phyloP scores from a whole-genome alignment of 2,113 vertebrate genomes.

The Pelvicachromis taeniatus region DNA sequence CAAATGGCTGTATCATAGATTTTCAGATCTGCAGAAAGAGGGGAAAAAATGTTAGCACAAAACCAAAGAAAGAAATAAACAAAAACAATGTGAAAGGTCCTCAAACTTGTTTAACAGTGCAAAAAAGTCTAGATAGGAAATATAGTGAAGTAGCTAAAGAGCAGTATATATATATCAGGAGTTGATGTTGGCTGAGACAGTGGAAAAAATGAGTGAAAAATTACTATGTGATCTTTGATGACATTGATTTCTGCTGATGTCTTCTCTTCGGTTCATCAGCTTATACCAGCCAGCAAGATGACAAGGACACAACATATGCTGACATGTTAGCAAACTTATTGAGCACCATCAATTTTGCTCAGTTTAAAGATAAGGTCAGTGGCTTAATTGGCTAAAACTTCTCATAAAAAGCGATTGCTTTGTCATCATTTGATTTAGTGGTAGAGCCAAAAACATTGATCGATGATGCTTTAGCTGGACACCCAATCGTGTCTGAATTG shows the following conservation, averaged over 20 bases:
- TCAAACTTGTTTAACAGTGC: neutral
- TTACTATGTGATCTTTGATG: neutral
- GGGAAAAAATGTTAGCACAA: accelerated
- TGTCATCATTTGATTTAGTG: neutral
- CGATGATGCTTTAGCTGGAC: neutral
- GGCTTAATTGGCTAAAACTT: neutral
- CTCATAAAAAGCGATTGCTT: neutral
- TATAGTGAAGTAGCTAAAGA: neutral
- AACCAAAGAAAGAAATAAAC: neutral
- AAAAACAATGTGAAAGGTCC: neutral
- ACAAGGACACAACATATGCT: neutral
- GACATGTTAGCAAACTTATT: neutral
- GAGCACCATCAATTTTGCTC: neutral
- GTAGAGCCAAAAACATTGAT: neutral
- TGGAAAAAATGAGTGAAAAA: neutral
- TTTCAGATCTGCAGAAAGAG: neutral
- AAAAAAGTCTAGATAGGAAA: accelerated
- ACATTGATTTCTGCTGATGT: neutral
- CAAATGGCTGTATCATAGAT: neutral
- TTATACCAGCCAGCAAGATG: neutral
- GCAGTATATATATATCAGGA: neutral
- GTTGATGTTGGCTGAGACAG: neutral
- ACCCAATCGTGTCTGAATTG: neutral
- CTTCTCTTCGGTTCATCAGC: neutral
- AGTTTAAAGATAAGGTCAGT: neutral